Percentiles rank a stretch among this genome's conserved stretches.
phyloP scores from a whole-genome alignment of 2,888 invertebrate species.

The Nowickia ferox region DNA sequence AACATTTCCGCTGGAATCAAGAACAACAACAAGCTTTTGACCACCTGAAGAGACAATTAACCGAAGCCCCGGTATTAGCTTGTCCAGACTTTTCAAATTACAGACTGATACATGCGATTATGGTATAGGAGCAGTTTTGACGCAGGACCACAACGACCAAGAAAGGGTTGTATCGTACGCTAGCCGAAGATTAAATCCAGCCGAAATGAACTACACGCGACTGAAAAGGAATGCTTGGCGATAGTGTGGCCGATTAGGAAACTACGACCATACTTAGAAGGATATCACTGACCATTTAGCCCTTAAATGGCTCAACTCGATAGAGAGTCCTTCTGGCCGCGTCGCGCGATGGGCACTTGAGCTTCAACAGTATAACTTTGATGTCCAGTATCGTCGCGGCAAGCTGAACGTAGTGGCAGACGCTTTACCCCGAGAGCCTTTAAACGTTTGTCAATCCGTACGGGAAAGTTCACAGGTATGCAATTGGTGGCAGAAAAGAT shows the following conservation, averaged over 20 bases:
- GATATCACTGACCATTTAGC: conserved; percentile 20
- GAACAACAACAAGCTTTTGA: too few species aligned
- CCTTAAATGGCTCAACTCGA: background rate
- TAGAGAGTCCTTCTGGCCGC: background rate
- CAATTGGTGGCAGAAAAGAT: too few species aligned
- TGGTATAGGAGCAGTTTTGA: too few species aligned
- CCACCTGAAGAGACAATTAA: too few species aligned
- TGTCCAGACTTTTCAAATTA: too few species aligned
- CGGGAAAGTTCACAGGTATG: too few species aligned
- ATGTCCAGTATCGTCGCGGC: background rate
- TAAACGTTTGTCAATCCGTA: background rate
- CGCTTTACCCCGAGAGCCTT: background rate
- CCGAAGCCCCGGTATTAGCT: too few species aligned
- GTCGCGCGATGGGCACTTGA: conserved; percentile 1
- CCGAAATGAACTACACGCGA: conserved; percentile 4
- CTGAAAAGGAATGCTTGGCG: conserved; percentile 4
- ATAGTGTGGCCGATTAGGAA: background rate
- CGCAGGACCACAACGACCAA: too few species aligned
- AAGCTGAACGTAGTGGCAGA: conserved; percentile 4
- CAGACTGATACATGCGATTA: too few species aligned
- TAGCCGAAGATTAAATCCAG: background rate
- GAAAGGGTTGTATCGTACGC: too few species aligned
- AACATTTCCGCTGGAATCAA: too few species aligned
- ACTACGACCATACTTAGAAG: background rate
- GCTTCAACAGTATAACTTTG: background rate